Percentiles rank a stretch among this genome's conserved stretches.
These are phyloP conservation scores for Ceratina calcarata DNA, from an alignment of 1,140 invertebrate genomes.

Conservation along the genomic window DNA sequence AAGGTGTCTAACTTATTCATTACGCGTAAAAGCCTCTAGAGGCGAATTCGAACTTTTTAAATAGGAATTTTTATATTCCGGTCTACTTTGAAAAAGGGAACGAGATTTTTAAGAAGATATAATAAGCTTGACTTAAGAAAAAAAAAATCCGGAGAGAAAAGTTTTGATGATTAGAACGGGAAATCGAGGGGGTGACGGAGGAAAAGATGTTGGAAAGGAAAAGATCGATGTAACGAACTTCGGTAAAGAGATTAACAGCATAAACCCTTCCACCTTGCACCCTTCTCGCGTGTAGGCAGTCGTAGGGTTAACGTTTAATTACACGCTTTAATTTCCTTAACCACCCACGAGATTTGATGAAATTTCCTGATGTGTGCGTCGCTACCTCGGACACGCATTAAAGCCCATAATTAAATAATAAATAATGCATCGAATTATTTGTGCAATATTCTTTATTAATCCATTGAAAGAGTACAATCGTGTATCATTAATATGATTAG, in stretches of 20 bases:
- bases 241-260: conserved; percentile 60
- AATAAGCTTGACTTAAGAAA: not conserved
- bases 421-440: not conserved
- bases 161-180: conserved; percentile 45
- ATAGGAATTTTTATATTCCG: conserved; percentile 31
- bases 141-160: conserved; percentile 38
- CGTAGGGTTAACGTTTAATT: conserved; percentile 63
- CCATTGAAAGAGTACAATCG: too few species aligned
- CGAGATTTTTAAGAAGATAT: not conserved
- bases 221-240: conserved; percentile 64
- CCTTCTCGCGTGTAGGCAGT: conserved; percentile 36
- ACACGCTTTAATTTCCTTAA: conserved; percentile 62
- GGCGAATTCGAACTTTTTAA: not conserved
- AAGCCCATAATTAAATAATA: not conserved
- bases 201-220: conserved; percentile 50
- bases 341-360: conserved; percentile 55
- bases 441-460: not conserved
- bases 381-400: not conserved
- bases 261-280: conserved; percentile 50
- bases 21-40: not conserved
- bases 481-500: too few species aligned
- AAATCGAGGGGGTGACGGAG: conserved; percentile 41
- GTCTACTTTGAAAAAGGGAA: conserved; percentile 11
- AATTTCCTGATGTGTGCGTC: conserved; percentile 43
- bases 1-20: not conserved